These are phyloP conservation scores for Anoplolepis gracilipes DNA, from an alignment of 1,140 invertebrate genomes.

Conservation along the genomic window DNA sequence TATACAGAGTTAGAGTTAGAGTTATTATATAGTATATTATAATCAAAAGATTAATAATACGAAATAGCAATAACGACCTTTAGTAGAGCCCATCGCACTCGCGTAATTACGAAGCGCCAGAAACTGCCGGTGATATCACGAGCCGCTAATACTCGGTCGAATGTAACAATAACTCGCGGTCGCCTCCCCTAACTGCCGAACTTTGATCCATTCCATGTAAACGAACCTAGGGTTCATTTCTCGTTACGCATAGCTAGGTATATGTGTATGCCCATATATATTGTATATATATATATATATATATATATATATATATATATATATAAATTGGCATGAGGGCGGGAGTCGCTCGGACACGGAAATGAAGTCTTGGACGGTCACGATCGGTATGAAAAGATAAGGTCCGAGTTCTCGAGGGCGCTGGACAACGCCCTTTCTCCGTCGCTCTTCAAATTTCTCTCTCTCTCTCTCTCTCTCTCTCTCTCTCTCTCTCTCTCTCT, in stretches of 20 bases:
- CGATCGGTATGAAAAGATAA: slow-evolving; percentile 84
- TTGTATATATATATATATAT: slow-evolving; percentile 69
- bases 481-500: slow-evolving; percentile 55
- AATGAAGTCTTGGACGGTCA: slow-evolving; percentile 84
- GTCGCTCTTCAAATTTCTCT: slow-evolving; percentile 32
- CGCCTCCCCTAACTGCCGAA: slow-evolving; percentile 45
- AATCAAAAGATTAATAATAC: slow-evolving; percentile 23
- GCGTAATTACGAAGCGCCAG: slow-evolving; percentile 35
- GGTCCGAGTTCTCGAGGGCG: slow-evolving; percentile 76
- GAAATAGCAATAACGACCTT: neutral
- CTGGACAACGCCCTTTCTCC: slow-evolving; percentile 70
- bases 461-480: slow-evolving; percentile 21
- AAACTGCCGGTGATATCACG: slow-evolving; percentile 43
- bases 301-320: slow-evolving; percentile 35
- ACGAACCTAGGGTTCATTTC: slow-evolving; percentile 80
- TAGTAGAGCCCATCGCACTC: neutral
- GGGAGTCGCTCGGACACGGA: slow-evolving; percentile 82
- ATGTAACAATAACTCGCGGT: slow-evolving; percentile 49
- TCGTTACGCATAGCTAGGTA: slow-evolving; percentile 71
- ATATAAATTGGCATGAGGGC: slow-evolving; percentile 81
- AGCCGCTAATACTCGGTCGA: slow-evolving; percentile 27
- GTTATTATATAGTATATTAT: slow-evolving; percentile 16
- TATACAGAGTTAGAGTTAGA: neutral
- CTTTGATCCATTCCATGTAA: slow-evolving; percentile 80
- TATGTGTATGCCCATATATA: neutral